Evolutionary conservation across 2,888 invertebrate genomes (phyloP).

Genomic region (Dicyrtoma fusca): DNA sequence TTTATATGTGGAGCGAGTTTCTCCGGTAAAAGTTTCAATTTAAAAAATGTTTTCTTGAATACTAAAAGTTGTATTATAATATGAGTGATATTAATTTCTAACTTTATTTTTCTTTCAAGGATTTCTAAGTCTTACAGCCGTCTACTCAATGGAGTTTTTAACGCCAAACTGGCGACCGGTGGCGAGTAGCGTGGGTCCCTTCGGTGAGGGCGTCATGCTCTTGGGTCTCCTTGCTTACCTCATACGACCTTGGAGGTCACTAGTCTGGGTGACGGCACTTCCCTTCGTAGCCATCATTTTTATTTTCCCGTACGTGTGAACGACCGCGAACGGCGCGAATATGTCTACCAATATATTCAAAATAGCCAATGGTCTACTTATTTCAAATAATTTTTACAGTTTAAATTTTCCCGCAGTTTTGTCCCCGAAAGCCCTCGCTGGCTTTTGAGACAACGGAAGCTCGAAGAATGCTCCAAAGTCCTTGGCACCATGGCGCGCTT

Average conservation of each 20-base stretch:
- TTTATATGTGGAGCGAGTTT: constrained; percentile 47
- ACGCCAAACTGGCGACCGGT: constrained; percentile 49
- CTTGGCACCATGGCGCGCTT: constrained; percentile 15
- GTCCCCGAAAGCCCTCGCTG: constrained; percentile 49
- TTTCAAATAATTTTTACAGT: no score
- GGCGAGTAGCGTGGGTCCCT: constrained; percentile 45
- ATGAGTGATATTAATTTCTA: neutral
- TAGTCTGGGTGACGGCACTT: constrained; percentile 37
- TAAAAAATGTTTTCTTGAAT: no score
- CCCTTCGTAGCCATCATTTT: constrained; percentile 40
- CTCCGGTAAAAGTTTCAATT: constrained; percentile 40
- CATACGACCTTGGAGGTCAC: constrained; percentile 43
- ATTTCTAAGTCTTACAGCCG: constrained; percentile 47
- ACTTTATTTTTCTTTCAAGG: constrained; percentile 32
- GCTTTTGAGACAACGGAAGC: constrained; percentile 39
- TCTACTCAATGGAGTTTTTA: constrained; percentile 53
- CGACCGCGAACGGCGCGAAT: no score
- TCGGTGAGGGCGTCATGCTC: constrained; percentile 46
- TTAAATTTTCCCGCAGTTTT: constrained; percentile 25
- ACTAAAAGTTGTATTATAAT: neutral
- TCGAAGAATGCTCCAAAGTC: constrained; percentile 33
- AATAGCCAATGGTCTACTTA: no score
- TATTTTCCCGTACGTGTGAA: constrained; percentile 37
- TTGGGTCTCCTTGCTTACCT: constrained; percentile 42
- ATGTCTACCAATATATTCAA: no score